A percentile compares a stretch with the other conserved stretches of the same genome.
Evolutionary conservation across 1,140 invertebrate species (phyloP).

Genomic region (Leptinotarsa undecemlineata): DNA sequence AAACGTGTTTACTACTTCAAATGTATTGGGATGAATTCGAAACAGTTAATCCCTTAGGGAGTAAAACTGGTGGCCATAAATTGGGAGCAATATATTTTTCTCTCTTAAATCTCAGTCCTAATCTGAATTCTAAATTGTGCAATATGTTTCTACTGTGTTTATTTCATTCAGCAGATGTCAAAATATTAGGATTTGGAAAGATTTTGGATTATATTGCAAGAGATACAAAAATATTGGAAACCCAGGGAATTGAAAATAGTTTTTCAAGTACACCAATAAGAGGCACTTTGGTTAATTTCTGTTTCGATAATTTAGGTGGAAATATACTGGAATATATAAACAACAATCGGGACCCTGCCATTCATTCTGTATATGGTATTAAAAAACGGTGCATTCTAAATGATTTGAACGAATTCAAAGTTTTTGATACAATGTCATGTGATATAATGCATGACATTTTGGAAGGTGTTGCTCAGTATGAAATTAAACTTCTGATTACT

Average conservation of each 20-base stretch:
- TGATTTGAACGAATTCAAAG: too few species aligned
- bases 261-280: not conserved
- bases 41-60: constrained; percentile 22
- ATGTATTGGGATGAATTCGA: constrained; percentile 33
- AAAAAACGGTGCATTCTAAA: too few species aligned
- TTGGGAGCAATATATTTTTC: constrained; percentile 28
- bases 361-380: too few species aligned
- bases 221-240: constrained; percentile 30
- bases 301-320: constrained; percentile 30
- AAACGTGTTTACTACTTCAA: constrained; percentile 18
- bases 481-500: too few species aligned
- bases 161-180: constrained; percentile 18
- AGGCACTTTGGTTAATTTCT: constrained; percentile 20
- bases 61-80: constrained; percentile 32
- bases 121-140: too few species aligned
- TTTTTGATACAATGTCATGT: too few species aligned
- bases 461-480: too few species aligned
- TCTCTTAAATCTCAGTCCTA: not conserved
- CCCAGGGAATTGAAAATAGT: too few species aligned
- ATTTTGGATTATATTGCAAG: constrained; percentile 22
- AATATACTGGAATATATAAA: constrained; percentile 21
- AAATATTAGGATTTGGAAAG: constrained; percentile 2
- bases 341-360: too few species aligned
- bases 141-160: too few species aligned
- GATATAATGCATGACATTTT: too few species aligned